Conservation (phyloP, 1,140 invertebrate species). For the Anastrepha ludens region DNA sequence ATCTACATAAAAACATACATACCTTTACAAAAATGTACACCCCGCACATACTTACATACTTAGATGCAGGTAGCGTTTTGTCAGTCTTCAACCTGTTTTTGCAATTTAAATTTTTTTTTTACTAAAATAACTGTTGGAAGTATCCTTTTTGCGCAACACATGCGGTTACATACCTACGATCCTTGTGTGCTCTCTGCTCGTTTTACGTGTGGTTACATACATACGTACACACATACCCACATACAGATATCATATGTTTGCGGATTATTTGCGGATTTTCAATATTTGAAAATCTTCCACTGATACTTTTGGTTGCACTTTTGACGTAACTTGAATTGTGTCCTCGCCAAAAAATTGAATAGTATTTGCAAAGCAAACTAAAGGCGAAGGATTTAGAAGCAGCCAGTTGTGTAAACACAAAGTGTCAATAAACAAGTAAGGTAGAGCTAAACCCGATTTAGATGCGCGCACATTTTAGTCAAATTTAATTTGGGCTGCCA, state of each 20-base stretch:
- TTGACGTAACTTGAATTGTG: not conserved
- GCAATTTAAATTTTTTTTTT: conserved; percentile 27
- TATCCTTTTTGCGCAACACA: not conserved
- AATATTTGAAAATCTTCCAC: conserved; percentile 38
- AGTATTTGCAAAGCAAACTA: conserved; percentile 29
- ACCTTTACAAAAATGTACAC: not conserved
- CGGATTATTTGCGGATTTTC: conserved; percentile 52
- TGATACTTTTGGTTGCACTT: not conserved
- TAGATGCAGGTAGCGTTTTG: not conserved
- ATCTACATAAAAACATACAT: not conserved
- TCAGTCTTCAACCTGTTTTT: not conserved
- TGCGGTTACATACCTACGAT: not conserved
- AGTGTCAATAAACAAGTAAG: not conserved
- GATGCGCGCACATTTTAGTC: no score
- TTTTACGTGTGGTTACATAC: not conserved
- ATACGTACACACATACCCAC: not conserved
- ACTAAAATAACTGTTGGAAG: not conserved
- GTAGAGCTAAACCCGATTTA: no score
- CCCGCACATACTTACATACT: not conserved
- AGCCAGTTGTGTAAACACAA: conserved; percentile 27
- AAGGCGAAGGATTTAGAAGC: conserved; percentile 19
- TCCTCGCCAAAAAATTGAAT: not conserved
- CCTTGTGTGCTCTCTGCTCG: not conserved
- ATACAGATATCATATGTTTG: conserved; percentile 36
- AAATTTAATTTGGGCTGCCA: no score